A percentile compares a stretch with the other conserved stretches of the same genome.
Evolutionary conservation across 2,113 vertebrate genomes (phyloP).

Genomic region (Gavialis gangeticus): DNA sequence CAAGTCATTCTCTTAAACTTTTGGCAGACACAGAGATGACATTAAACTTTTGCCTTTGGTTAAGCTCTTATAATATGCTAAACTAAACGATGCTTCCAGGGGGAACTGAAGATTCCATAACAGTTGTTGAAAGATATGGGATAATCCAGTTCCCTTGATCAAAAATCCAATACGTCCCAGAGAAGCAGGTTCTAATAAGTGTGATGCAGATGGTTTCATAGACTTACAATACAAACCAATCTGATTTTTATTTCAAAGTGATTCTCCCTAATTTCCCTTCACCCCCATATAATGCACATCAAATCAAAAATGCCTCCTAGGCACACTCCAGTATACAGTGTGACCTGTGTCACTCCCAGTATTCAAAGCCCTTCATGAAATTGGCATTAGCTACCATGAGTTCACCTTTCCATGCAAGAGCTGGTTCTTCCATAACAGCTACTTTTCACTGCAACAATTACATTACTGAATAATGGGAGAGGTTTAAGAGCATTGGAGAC

Average conservation of each 20-base stretch:
- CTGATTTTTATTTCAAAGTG: neutral
- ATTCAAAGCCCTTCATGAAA: neutral
- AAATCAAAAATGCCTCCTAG: conserved; percentile 33
- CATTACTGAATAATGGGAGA: conserved; percentile 51
- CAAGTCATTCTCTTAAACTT: neutral
- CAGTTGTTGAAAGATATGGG: neutral
- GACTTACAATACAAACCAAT: neutral
- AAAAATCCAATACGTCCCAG: neutral
- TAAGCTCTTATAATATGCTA: neutral
- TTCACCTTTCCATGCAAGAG: conserved; percentile 1
- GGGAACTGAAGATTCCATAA: neutral
- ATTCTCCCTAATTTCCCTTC: neutral
- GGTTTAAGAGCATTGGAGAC: neutral
- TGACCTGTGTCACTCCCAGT: conserved; percentile 8
- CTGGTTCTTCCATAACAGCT: conserved; percentile 15
- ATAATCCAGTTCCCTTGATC: neutral
- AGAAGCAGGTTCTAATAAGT: neutral
- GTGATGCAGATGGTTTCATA: neutral
- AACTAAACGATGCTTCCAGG: neutral
- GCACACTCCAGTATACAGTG: conserved; percentile 16
- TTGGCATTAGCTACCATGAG: conserved; percentile 12
- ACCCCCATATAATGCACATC: neutral
- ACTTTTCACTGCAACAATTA: conserved; percentile 31
- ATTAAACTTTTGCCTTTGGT: neutral
- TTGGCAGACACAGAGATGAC: neutral